Base-by-base conservation (phyloP, 2,888 invertebrate genomes). In the Tetheella fluctuosa region DNA sequence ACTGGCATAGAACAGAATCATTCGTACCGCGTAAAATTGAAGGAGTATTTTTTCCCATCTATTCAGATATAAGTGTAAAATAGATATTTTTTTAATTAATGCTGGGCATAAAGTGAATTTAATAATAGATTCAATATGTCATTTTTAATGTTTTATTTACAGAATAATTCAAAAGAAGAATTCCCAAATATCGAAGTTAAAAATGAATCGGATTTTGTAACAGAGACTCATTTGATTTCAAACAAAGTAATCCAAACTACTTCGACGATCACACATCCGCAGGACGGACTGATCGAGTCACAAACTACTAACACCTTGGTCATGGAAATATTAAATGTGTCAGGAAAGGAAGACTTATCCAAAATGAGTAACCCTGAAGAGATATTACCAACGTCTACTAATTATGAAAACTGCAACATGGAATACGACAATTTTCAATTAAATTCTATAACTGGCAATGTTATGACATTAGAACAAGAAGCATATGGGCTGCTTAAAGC, bases 391-490 rank as follows among this genome's bases (percentile, higher is more conserved):
- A 90, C 86, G 7, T 66, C 74, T 5, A 67, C 68, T n/a, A 67
- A 79, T 23, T 68, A 72, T 20, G 70, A 79, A 23, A 59, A 64
- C 34, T 59, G 58, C 7, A 55, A 71, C 20, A 69, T 74, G 61
- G 76, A 82, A 5, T 84, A 79, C 37, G 74, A 80, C 56, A 85
- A 89, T 13, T 92, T 90, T 57, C 90, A 89, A 72, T 70, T 93
- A 0, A 93, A 93, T 67, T 92, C 92, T 1, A 92, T 93, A 52
- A 92, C 93, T 1, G 90, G 92, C 0, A 85, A 92, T 61, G 80
- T 87, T 2, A 64, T 91, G 30, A 82, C 92, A 0, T 64, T 92
- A 13, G 91, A 91, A 71, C 90, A 93, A 72, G 89, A 91, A 74
- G 91, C 90, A 0, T 90, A 88, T 23, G 86, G 86, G 0, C 69